A percentile compares a stretch with the other conserved stretches of the same genome.
Evolutionary conservation across 2,113 vertebrate genomes (phyloP).

Genomic region (Stigmatopora nigra): DNA sequence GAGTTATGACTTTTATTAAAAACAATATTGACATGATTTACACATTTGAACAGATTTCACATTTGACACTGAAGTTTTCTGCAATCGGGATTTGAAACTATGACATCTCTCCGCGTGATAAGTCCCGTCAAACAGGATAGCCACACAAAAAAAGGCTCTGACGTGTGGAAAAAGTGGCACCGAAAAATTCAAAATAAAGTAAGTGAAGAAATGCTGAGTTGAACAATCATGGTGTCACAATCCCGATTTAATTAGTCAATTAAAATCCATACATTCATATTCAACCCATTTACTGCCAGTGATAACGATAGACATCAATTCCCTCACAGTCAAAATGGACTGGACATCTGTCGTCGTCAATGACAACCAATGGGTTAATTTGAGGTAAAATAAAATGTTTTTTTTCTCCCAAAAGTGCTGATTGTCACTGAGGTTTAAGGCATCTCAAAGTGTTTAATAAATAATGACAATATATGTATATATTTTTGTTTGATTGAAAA

Average conservation of each 20-base stretch:
- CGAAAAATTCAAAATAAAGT: conserved; percentile 6
- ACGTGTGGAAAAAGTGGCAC: conserved; percentile 28
- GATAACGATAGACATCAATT: too few species aligned
- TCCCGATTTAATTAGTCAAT: not conserved
- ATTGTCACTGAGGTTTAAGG: not conserved
- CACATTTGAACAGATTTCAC: conserved; percentile 7
- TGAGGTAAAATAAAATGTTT: conserved; percentile 27
- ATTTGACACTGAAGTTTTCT: conserved; percentile 22
- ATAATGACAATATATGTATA: conserved; percentile 37
- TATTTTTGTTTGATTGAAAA: conserved; percentile 4
- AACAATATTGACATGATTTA: conserved; percentile 23
- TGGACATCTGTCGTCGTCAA: too few species aligned
- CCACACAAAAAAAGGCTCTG: not conserved
- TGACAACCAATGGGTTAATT: not conserved
- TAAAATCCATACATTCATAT: conserved; percentile 19
- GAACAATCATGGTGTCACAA: not conserved
- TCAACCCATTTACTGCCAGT: not conserved
- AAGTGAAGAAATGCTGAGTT: not conserved
- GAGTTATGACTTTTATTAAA: not conserved
- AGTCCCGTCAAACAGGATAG: conserved; percentile 1
- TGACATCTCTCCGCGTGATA: not conserved
- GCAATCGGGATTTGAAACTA: not conserved
- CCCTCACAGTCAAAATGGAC: too few species aligned
- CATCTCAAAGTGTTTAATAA: conserved; percentile 1
- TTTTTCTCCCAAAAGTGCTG: not conserved